Evolutionary conservation across 2,888 invertebrate species (phyloP).

Genomic region (Augochlorella aurata): DNA sequence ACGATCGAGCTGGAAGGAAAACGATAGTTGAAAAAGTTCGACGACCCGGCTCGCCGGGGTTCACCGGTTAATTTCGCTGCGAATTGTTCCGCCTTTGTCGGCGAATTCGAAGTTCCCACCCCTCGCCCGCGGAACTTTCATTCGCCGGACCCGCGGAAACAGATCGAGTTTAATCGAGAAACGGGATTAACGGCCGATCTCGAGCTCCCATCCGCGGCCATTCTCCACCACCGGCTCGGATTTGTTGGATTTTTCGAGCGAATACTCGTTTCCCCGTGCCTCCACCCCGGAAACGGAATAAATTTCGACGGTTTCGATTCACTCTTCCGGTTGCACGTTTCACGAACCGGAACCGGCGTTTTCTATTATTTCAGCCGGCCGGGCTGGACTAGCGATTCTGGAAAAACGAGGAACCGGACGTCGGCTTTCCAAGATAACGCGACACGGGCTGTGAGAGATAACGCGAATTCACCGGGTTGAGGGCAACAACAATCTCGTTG

Average conservation of each 20-base stretch:
- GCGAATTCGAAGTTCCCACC: not conserved
- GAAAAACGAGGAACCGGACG: constrained; percentile 14
- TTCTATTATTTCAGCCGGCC: constrained; percentile 59
- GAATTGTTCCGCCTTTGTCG: constrained; percentile 25
- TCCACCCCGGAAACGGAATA: constrained; percentile 4
- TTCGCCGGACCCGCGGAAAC: constrained; percentile 19
- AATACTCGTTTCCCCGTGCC: not conserved
- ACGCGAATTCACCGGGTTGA: not conserved
- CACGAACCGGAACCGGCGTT: constrained; percentile 8
- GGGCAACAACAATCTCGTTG: not conserved
- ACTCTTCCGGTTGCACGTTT: constrained; percentile 17
- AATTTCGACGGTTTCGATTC: constrained; percentile 10
- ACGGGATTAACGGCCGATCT: constrained; percentile 34
- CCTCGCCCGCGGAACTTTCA: constrained; percentile 32
- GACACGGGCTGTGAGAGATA: not conserved
- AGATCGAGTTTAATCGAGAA: constrained; percentile 38
- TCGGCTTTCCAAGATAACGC: not conserved
- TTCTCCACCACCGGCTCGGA: not conserved
- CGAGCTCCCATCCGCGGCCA: not conserved
- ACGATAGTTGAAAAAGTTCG: constrained; percentile 20
- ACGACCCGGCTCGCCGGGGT: constrained; percentile 14
- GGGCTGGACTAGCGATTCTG: not conserved
- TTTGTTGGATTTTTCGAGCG: constrained; percentile 12
- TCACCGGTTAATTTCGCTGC: constrained; percentile 38
- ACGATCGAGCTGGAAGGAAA: not conserved